Conservation (phyloP, 1,140 invertebrate species). For the Lordiphosa mommai region DNA sequence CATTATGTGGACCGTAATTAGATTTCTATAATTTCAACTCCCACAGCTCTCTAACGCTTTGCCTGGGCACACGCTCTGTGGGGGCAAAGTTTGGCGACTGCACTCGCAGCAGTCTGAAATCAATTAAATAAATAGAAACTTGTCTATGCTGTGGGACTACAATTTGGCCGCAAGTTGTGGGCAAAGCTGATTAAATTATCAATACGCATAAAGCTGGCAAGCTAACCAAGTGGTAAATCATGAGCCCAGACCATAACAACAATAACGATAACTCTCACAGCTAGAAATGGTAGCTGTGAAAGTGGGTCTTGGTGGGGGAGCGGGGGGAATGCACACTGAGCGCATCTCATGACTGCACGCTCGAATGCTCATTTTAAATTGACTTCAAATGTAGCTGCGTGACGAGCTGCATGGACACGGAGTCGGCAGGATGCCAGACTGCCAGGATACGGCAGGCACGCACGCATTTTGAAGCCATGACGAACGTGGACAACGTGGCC, state of each 20-base stretch:
- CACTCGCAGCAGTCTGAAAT: constrained; percentile 17
- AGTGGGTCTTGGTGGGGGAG: background rate
- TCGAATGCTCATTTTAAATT: constrained; percentile 77
- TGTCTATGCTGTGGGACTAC: constrained; percentile 8
- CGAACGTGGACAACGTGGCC: constrained; percentile 64
- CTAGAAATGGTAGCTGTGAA: background rate
- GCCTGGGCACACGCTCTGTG: background rate
- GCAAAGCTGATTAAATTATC: constrained; percentile 62
- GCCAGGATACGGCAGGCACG: constrained; percentile 42
- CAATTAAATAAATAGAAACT: constrained; percentile 63
- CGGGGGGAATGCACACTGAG: constrained; percentile 4
- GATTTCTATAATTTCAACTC: constrained; percentile 43
- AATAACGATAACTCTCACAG: constrained; percentile 52
- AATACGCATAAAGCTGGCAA: constrained; percentile 33
- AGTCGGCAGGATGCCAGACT: constrained; percentile 29
- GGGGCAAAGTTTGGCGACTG: constrained; percentile 7
- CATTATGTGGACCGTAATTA: constrained; percentile 63
- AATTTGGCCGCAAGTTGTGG: constrained; percentile 21
- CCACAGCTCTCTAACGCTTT: background rate
- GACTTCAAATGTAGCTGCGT: constrained; percentile 77
- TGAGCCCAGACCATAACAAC: constrained; percentile 58
- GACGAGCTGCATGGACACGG: constrained; percentile 64
- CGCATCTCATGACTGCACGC: constrained; percentile 75
- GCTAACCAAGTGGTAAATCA: constrained; percentile 59
- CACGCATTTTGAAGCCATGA: constrained; percentile 68